Percentiles rank a stretch among this genome's conserved stretches.
phyloP scores from a whole-genome alignment of 2,888 invertebrate species.

The Mimas tiliae region DNA sequence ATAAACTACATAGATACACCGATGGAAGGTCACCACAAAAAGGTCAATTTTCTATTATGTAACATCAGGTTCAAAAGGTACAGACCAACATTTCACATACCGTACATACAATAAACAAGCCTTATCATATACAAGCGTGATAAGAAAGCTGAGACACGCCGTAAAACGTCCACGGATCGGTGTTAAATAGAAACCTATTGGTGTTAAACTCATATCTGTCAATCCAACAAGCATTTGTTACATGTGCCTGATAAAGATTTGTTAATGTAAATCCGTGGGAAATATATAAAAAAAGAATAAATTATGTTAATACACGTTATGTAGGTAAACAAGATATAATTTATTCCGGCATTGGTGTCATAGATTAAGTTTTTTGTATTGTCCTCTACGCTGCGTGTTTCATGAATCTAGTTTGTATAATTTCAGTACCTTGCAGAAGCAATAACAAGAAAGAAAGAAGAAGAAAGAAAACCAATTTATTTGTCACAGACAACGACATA shows the following conservation, averaged over 20 bases:
- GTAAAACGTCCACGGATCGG: constrained; percentile 7
- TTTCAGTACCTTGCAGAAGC: neutral
- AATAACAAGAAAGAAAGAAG: no score
- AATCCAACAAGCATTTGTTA: constrained; percentile 24
- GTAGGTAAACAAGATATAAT: constrained; percentile 16
- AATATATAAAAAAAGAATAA: constrained; percentile 14
- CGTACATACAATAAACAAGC: constrained; percentile 15
- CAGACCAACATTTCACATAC: constrained; percentile 13
- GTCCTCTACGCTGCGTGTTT: neutral
- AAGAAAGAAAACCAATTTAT: no score
- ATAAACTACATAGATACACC: constrained; percentile 5
- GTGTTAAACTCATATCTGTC: constrained; percentile 24
- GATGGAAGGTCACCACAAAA: constrained; percentile 12
- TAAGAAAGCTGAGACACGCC: constrained; percentile 19
- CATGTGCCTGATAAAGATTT: constrained; percentile 5
- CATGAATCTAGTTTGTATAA: neutral
- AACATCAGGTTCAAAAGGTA: constrained; percentile 8
- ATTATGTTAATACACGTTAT: constrained; percentile 20
- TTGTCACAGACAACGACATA: no score
- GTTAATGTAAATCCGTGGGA: constrained; percentile 23
- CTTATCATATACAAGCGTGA: constrained; percentile 13
- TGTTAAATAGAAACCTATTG: constrained; percentile 22
- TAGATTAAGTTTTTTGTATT: neutral
- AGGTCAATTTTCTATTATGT: constrained; percentile 23
- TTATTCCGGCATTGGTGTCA: constrained; percentile 8